Percentiles rank a stretch among this genome's conserved stretches.
Evolutionary conservation across 2,113 vertebrate genomes (phyloP).

Genomic region (Apteryx owenii): DNA sequence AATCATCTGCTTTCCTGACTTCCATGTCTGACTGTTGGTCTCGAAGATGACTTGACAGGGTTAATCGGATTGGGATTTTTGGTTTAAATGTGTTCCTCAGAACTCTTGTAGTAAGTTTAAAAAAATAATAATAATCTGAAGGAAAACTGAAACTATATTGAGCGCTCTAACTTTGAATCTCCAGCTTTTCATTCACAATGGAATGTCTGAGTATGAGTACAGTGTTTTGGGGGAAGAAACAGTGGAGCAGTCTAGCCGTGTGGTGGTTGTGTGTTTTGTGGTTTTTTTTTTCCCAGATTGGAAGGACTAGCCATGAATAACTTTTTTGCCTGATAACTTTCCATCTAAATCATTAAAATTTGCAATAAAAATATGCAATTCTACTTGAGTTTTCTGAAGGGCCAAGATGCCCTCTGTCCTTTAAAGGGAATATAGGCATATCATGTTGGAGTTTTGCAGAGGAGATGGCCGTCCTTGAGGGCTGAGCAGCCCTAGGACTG

Average conservation of each 20-base stretch:
- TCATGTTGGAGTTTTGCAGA: background rate
- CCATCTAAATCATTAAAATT: background rate
- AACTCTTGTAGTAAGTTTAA: background rate
- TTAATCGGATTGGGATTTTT: background rate
- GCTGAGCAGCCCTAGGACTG: background rate
- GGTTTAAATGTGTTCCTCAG: background rate
- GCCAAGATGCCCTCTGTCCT: background rate
- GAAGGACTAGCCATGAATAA: background rate
- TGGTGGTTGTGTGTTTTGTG: background rate
- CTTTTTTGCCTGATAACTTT: background rate
- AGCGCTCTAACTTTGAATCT: background rate
- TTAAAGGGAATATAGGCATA: background rate
- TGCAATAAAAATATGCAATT: background rate
- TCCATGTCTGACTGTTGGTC: background rate
- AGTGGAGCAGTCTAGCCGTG: background rate
- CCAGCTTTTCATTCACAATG: background rate
- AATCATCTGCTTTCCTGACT: background rate
- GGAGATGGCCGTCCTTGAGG: background rate
- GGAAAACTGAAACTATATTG: background rate
- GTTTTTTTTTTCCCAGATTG: background rate
- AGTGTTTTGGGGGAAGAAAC: background rate
- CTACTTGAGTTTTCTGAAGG: background rate
- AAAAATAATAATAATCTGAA: background rate
- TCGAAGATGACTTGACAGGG: background rate
- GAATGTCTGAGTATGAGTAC: background rate